Conservation (phyloP, 1,140 invertebrate species). For the Listronotus oregonensis region DNA sequence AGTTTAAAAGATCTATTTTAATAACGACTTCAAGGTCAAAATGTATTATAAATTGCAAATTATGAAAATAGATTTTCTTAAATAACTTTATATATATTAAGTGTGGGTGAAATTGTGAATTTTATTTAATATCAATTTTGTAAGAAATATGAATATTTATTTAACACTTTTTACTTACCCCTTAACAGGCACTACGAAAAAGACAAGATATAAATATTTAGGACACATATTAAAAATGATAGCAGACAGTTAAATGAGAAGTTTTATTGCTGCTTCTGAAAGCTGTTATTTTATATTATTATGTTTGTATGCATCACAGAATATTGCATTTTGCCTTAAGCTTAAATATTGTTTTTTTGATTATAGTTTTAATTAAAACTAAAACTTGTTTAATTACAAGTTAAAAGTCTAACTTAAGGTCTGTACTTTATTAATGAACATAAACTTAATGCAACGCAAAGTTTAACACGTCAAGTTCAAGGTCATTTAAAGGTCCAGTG, state of each 20-base stretch:
- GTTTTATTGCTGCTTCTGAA: conserved; percentile 23
- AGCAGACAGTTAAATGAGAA: conserved; percentile 25
- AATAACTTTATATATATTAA: too few species aligned
- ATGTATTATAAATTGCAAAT: neutral
- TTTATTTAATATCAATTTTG: too few species aligned
- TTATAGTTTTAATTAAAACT: too few species aligned
- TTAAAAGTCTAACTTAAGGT: too few species aligned
- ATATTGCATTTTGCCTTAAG: conserved; percentile 17
- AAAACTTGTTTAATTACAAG: too few species aligned
- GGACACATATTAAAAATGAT: conserved; percentile 20
- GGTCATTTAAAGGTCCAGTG: too few species aligned
- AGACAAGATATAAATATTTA: neutral
- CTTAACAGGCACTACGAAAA: conserved; percentile 24
- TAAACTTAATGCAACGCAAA: too few species aligned
- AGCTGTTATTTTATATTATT: conserved; percentile 17
- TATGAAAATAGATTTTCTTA: too few species aligned
- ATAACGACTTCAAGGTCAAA: conserved; percentile 26
- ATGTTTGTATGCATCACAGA: neutral
- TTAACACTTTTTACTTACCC: conserved; percentile 22
- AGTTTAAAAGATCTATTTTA: conserved; percentile 13
- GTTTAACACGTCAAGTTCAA: too few species aligned
- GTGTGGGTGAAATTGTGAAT: too few species aligned
- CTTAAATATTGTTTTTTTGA: neutral
- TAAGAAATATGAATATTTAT: neutral
- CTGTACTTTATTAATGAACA: too few species aligned